phyloP scores from a whole-genome alignment of 2,113 vertebrate genomes.

The Nyctereutes procyonoides region DNA sequence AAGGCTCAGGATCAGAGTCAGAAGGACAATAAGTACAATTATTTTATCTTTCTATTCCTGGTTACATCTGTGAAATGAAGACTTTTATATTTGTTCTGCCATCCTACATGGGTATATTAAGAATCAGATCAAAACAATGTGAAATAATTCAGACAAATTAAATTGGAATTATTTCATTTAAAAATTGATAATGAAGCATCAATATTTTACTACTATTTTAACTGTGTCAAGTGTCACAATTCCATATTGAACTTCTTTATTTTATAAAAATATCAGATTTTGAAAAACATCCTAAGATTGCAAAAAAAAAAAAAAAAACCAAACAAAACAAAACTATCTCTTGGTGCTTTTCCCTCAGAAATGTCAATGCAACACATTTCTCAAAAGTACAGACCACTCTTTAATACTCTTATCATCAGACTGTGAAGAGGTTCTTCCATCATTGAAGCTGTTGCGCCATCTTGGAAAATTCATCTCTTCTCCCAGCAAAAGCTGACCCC shows the following conservation, averaged over 20 bases:
- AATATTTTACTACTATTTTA: conserved; percentile 16
- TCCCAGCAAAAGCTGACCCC: neutral
- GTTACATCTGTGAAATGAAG: neutral
- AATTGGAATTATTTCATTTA: neutral
- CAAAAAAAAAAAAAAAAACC: no score
- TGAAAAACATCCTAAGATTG: neutral
- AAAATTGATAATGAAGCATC: neutral
- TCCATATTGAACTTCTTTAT: neutral
- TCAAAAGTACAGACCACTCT: neutral
- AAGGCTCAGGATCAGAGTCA: neutral
- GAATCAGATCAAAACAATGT: neutral
- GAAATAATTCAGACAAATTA: neutral
- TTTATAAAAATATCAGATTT: neutral
- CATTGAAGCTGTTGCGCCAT: neutral
- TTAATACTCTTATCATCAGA: neutral
- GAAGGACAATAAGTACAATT: neutral
- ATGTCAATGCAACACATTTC: neutral
- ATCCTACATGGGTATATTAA: neutral
- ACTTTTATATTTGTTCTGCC: neutral
- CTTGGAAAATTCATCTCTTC: neutral
- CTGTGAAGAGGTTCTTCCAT: neutral
- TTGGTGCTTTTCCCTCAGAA: neutral
- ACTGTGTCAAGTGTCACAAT: neutral
- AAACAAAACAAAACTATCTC: no score
- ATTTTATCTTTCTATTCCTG: neutral